Percentiles rank a stretch among this genome's conserved stretches.
phyloP scores from a whole-genome alignment of 2,888 invertebrate species.

The Catocala nupta region DNA sequence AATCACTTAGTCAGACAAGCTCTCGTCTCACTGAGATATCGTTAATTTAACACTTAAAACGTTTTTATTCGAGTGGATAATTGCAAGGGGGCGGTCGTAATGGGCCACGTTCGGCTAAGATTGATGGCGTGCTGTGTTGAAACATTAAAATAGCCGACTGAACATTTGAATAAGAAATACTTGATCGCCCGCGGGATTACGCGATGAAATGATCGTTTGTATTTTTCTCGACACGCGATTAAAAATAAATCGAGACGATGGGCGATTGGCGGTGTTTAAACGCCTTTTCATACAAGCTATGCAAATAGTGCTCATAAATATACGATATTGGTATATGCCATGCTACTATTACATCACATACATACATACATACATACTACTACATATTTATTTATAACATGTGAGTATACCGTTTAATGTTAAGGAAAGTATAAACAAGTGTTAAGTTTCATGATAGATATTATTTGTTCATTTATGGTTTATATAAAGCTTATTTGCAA shows the following conservation, averaged over 20 bases:
- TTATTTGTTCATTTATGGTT: no score
- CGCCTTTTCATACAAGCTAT: slow-evolving; percentile 35
- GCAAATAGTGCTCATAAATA: slow-evolving; percentile 32
- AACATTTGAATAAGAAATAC: slow-evolving; percentile 82
- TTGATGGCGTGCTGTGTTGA: slow-evolving; percentile 81
- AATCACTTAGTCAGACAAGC: slow-evolving; percentile 82
- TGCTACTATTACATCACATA: not conserved
- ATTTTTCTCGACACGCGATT: slow-evolving; percentile 63
- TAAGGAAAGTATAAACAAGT: no score
- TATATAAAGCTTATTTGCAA: no score
- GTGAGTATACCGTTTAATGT: no score
- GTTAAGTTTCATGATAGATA: no score
- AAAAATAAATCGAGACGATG: slow-evolving; percentile 44
- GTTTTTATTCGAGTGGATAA: slow-evolving; percentile 86
- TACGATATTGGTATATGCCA: slow-evolving; percentile 11
- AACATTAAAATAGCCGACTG: slow-evolving; percentile 82
- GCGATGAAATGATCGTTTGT: slow-evolving; percentile 72
- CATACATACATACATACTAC: no score
- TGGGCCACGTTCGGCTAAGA: slow-evolving; percentile 81
- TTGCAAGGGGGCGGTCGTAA: slow-evolving; percentile 81
- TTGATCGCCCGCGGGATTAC: slow-evolving; percentile 75
- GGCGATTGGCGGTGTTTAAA: slow-evolving; percentile 33
- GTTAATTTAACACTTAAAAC: slow-evolving; percentile 86
- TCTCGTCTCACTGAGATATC: slow-evolving; percentile 80
- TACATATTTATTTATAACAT: no score